Evolutionary conservation across 2,888 invertebrate species (phyloP).

Genomic region (Nebria brevicollis): DNA sequence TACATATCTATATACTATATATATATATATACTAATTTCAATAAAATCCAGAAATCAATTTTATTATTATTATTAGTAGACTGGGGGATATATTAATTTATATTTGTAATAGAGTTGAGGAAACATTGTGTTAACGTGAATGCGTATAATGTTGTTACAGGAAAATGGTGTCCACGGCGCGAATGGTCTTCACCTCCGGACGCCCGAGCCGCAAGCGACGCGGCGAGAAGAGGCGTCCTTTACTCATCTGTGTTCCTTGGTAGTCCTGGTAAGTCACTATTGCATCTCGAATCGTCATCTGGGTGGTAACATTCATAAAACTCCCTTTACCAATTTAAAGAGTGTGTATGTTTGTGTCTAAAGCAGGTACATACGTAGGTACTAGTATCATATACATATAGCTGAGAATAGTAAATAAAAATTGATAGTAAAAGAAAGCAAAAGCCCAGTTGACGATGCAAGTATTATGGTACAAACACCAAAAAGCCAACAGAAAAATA

Average conservation of each 20-base stretch:
- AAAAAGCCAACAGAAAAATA: slow-evolving; percentile 50
- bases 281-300: neutral
- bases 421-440: no score
- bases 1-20: neutral
- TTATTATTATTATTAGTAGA: no score
- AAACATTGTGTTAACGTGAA: no score
- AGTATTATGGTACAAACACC: neutral
- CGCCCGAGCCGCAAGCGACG: slow-evolving; percentile 76
- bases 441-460: no score
- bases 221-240: slow-evolving; percentile 83
- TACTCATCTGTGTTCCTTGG: slow-evolving; percentile 94
- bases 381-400: no score
- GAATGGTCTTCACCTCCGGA: slow-evolving; percentile 90
- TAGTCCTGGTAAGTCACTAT: slow-evolving; percentile 80
- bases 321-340: neutral
- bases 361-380: no score
- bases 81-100: no score
- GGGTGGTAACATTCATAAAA: neutral
- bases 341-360: neutral
- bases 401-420: no score
- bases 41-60: no score
- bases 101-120: no score
- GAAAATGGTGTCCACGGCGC: slow-evolving; percentile 91
- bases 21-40: neutral
- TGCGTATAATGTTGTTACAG: slow-evolving; percentile 66